phyloP scores from a whole-genome alignment of 2,888 invertebrate genomes.

The Doris montereyensis region DNA sequence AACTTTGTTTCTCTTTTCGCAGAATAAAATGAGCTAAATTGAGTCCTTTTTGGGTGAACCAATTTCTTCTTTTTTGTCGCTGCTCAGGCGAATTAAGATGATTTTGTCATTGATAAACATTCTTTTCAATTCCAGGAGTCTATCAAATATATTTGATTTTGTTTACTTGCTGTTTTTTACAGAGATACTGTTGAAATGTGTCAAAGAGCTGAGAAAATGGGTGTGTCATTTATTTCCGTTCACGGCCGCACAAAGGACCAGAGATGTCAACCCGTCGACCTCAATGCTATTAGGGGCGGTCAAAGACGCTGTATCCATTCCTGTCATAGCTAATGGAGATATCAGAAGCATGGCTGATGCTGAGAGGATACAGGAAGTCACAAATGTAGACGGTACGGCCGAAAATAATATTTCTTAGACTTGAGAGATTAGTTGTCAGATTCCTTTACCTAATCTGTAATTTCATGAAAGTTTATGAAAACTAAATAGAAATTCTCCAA shows the following conservation, averaged over 20 bases:
- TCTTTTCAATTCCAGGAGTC: background rate
- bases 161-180: constrained; percentile 13
- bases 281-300: constrained; percentile 82
- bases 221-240: constrained; percentile 89
- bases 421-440: no score
- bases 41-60: no score
- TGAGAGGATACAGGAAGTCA: constrained; percentile 78
- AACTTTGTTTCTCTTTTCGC: no score
- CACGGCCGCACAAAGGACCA: constrained; percentile 93
- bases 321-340: constrained; percentile 94
- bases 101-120: background rate
- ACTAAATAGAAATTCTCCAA: no score
- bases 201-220: constrained; percentile 85
- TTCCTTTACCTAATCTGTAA: no score
- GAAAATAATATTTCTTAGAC: no score
- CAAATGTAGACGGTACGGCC: constrained; percentile 81
- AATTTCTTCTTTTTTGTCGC: no score
- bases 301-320: constrained; percentile 82
- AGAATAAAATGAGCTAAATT: no score
- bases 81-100: background rate
- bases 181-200: constrained; percentile 85
- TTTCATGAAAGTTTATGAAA: no score
- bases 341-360: constrained; percentile 84
- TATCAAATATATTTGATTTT: background rate
- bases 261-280: constrained; percentile 81